A percentile compares a stretch with the other conserved stretches of the same genome.
These are phyloP conservation scores for Callaeas wilsoni DNA, from an alignment of 2,113 vertebrate species.

Conservation along the genomic window DNA sequence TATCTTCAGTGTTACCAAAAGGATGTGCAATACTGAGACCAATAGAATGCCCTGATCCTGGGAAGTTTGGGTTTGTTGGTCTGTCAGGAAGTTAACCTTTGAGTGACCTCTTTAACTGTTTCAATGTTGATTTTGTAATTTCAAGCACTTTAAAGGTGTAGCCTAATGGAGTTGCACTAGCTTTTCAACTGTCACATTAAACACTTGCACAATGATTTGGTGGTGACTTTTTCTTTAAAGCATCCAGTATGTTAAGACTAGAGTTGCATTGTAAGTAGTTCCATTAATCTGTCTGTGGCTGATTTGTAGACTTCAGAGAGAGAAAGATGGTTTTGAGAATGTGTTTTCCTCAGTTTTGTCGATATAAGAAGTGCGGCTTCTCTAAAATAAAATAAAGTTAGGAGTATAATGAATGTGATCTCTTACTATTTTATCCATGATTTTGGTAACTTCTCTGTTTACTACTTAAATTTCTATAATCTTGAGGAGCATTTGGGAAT, in stretches of 20 bases:
- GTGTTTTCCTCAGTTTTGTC: background rate
- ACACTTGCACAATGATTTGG: background rate
- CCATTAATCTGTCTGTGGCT: accelerated
- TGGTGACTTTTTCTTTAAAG: background rate
- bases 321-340: background rate
- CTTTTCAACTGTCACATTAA: background rate
- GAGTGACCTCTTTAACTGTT: background rate
- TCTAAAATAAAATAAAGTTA: background rate
- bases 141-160: background rate
- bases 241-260: background rate
- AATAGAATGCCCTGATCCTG: background rate
- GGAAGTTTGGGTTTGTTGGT: background rate
- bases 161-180: background rate
- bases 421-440: background rate
- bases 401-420: background rate
- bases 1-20: accelerated
- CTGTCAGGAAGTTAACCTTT: background rate
- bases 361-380: background rate
- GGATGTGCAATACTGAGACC: background rate
- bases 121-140: background rate
- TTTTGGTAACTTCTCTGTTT: background rate
- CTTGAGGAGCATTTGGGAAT: accelerated
- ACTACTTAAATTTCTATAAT: background rate
- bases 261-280: background rate
- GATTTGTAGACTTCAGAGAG: background rate